Evolutionary conservation across 2,113 vertebrate genomes (phyloP).

Genomic region (Ciconia maguari): DNA sequence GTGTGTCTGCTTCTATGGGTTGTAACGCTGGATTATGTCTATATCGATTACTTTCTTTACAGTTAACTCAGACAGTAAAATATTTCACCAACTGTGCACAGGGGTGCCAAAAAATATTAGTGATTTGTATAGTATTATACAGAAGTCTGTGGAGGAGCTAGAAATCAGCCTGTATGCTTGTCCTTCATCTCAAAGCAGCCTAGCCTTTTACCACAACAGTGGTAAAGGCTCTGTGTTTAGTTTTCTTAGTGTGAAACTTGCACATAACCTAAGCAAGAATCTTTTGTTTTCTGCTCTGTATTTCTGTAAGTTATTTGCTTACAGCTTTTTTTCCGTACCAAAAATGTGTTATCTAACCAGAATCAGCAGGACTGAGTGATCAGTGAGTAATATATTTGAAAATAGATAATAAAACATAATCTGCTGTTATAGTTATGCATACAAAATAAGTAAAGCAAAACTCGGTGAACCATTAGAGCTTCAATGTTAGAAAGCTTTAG

Average conservation of each 20-base stretch:
- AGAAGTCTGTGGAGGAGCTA: neutral
- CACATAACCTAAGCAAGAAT: neutral
- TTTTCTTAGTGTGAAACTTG: neutral
- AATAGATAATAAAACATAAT: neutral
- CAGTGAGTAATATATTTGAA: neutral
- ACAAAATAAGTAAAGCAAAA: neutral
- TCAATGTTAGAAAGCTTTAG: neutral
- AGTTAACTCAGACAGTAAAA: neutral
- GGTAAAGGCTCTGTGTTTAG: neutral
- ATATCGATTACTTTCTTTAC: neutral
- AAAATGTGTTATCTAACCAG: neutral
- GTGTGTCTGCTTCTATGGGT: fast-evolving
- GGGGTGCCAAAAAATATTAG: neutral
- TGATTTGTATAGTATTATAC: neutral
- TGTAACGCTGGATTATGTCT: neutral
- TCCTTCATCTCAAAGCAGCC: neutral
- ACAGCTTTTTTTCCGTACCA: neutral
- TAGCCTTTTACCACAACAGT: neutral
- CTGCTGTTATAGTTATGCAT: neutral
- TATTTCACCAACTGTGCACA: neutral
- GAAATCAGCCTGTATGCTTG: neutral
- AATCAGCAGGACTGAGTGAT: neutral
- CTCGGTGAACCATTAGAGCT: neutral
- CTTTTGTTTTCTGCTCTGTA: neutral
- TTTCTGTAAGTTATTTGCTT: neutral